A percentile compares a stretch with the other conserved stretches of the same genome.
Evolutionary conservation across 2,888 invertebrate species (phyloP).

Genomic region (Ichneumoninae sp.): DNA sequence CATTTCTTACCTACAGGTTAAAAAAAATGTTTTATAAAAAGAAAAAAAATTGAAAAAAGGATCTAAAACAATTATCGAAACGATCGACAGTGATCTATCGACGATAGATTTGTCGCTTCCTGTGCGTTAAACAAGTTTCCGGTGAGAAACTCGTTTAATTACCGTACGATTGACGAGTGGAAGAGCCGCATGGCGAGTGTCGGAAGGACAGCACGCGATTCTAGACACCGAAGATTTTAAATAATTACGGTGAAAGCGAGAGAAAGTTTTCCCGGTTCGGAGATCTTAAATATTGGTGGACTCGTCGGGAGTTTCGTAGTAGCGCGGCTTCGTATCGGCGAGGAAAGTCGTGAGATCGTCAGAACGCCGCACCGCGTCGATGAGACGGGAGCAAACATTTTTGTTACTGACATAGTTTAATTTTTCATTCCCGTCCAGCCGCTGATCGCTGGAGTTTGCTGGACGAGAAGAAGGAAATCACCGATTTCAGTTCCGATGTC

Average conservation of each 20-base stretch:
- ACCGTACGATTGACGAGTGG: background rate
- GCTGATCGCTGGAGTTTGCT: no score
- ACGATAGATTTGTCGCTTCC: background rate
- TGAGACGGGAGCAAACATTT: background rate
- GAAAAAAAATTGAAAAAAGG: no score
- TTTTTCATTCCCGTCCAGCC: background rate
- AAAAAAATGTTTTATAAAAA: no score
- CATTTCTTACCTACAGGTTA: background rate
- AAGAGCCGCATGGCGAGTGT: conserved; percentile 25
- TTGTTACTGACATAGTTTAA: background rate
- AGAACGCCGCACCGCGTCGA: background rate
- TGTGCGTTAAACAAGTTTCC: background rate
- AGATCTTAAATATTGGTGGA: conserved; percentile 61
- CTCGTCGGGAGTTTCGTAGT: conserved; percentile 52
- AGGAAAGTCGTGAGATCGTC: conserved; percentile 54
- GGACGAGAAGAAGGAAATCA: background rate
- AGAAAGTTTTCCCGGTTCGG: conserved; percentile 75
- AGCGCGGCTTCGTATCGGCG: conserved; percentile 45
- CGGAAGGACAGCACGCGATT: conserved; percentile 51
- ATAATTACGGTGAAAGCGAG: conserved; percentile 79
- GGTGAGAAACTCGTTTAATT: background rate
- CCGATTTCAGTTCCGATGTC: conserved; percentile 17
- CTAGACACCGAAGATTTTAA: conserved; percentile 72
- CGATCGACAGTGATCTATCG: background rate
- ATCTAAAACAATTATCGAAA: background rate